These are phyloP conservation scores for Ciconia stormi DNA, from an alignment of 2,113 vertebrate species.

Conservation along the genomic window DNA sequence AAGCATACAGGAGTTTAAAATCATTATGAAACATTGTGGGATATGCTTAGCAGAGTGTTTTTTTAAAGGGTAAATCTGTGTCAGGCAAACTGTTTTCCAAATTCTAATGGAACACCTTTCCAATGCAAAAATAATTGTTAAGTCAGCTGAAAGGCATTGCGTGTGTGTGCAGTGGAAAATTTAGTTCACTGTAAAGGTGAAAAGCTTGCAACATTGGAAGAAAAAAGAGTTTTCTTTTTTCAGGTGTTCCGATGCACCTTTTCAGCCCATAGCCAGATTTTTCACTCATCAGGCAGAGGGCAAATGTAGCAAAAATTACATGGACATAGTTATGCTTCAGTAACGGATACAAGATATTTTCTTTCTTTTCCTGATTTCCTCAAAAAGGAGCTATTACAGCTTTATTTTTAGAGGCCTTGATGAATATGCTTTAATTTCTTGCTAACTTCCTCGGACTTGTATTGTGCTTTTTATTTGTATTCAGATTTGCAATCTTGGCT, in stretches of 20 bases:
- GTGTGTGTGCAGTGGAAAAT: neutral
- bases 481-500: neutral
- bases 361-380: neutral
- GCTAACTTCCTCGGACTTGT: neutral
- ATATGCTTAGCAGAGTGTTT: neutral
- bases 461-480: neutral
- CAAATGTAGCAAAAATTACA: neutral
- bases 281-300: neutral
- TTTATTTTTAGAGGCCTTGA: conserved; percentile 15
- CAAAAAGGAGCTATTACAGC: conserved; percentile 8
- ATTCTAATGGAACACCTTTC: neutral
- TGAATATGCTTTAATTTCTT: neutral
- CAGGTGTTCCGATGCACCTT: neutral
- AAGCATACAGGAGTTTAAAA: neutral
- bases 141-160: neutral
- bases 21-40: neutral
- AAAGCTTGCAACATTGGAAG: neutral
- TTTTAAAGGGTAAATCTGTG: neutral
- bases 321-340: neutral
- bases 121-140: neutral
- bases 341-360: neutral
- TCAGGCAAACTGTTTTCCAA: neutral
- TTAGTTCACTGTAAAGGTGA: neutral
- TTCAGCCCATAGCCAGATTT: neutral
- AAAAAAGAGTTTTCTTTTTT: neutral